Base-by-base conservation (phyloP, 2,797 vertebrate species). In the Spinibarbus caldwelli region DNA sequence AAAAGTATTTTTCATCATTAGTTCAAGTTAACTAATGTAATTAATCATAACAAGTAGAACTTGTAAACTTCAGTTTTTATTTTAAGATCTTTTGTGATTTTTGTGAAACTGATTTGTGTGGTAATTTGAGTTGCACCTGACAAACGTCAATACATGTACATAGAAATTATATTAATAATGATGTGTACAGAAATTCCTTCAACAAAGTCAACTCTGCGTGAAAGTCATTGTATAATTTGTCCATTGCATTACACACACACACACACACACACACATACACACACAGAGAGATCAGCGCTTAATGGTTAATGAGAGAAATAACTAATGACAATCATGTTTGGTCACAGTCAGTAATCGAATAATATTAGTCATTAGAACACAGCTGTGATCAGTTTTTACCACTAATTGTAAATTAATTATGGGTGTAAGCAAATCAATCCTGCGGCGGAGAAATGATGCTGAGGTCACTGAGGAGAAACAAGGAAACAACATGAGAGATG, bases 361-460 rank as follows among this genome's bases (percentile, higher is more conserved):
- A 52, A 84, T 84, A 76, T 84, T 84, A 52, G 82, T 84, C 71
- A 62, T 72, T 82, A 82, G n/a, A 68, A 45, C 68, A 82, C 80
- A 83, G 72, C 82, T 84, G 82, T 77, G 82, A 84, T 84, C 62
- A 68, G 77, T 84, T 76, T 84, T 66, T 49, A 36, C 17, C 73
- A 38, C 43, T 84, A 77, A 84, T 84, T 84, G 36, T 84, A 77
- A 84, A 84, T 84, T 38, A 84, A 84, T 84, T 84, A 84, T 49
- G 71, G 47, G 31, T 68, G 72, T 67, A 52, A 57, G 82, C 47
- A 52, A 76, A 67, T 84, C 82, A 31, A 84, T 84, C 52, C 6
- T 29, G 59, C 23, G 8, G 45, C 67, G 36, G 82, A 66, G 45
- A 67, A 15, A 83, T 75, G 54, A 66, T 12, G 9, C 23, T 67